Percentiles rank a stretch among this genome's conserved stretches.
These are phyloP conservation scores for Vanacampus margaritifer DNA, from an alignment of 2,113 vertebrate genomes.

Conservation along the genomic window DNA sequence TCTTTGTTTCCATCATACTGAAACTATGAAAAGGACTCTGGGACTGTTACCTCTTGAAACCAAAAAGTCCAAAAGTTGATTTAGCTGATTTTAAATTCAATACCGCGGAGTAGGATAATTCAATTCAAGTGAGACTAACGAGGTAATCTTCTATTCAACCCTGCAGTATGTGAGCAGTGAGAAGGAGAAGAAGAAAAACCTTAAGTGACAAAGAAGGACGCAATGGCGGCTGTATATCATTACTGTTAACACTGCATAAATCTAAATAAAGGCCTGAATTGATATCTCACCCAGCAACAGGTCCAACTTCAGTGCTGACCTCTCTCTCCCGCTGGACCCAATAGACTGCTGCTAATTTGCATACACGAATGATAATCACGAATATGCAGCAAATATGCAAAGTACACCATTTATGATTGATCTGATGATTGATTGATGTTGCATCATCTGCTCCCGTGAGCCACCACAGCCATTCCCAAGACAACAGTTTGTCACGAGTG, in stretches of 20 bases:
- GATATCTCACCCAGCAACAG: slow-evolving; percentile 44
- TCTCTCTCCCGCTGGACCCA: slow-evolving; percentile 36
- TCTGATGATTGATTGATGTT: slow-evolving; percentile 63
- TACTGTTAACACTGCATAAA: slow-evolving; percentile 67
- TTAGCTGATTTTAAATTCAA: not conserved
- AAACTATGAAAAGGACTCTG: not conserved
- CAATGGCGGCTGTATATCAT: slow-evolving; percentile 55
- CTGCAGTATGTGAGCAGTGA: slow-evolving; percentile 10
- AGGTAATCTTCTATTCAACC: slow-evolving; percentile 28
- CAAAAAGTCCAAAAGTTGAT: not conserved
- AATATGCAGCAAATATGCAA: slow-evolving; percentile 52
- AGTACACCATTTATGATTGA: slow-evolving; percentile 61
- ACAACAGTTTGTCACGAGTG: slow-evolving; percentile 38
- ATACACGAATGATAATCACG: slow-evolving; percentile 58
- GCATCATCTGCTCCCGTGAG: slow-evolving; percentile 17
- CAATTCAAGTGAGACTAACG: slow-evolving; percentile 20
- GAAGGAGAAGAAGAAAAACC: slow-evolving; percentile 9
- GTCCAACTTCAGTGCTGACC: slow-evolving; percentile 50
- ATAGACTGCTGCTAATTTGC: slow-evolving; percentile 36
- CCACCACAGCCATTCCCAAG: slow-evolving; percentile 19
- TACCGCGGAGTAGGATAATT: not conserved
- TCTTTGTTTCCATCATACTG: not conserved
- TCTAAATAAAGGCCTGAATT: slow-evolving; percentile 69
- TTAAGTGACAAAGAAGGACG: slow-evolving; percentile 33
- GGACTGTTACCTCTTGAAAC: not conserved